Conservation (phyloP, 2,797 vertebrate species). For the Xenops minutus region DNA sequence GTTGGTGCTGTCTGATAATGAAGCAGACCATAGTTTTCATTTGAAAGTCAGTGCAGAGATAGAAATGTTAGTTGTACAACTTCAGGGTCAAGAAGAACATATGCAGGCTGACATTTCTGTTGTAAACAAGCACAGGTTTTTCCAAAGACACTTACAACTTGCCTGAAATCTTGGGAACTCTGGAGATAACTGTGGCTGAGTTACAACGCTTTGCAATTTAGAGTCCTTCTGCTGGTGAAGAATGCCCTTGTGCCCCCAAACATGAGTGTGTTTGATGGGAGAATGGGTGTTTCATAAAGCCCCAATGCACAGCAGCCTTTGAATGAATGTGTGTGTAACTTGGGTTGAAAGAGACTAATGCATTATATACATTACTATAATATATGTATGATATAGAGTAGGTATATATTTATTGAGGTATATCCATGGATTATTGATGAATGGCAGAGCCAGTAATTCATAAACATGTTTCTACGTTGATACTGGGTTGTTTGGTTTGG, state of each 20-base stretch:
- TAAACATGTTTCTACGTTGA: conserved; percentile 1
- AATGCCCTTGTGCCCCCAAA: background rate
- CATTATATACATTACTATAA: background rate
- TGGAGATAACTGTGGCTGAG: background rate
- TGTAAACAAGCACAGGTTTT: conserved; percentile 11
- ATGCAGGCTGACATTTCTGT: conserved; percentile 34
- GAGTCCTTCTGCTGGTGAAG: background rate
- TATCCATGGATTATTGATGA: background rate
- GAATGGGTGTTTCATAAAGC: background rate
- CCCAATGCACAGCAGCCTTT: background rate
- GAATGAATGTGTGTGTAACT: background rate
- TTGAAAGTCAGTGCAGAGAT: conserved; percentile 12
- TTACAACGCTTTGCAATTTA: background rate
- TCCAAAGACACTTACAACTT: conserved; percentile 2
- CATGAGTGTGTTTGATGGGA: background rate
- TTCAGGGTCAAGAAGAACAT: conserved; percentile 32
- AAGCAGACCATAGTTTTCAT: background rate
- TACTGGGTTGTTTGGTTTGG: background rate
- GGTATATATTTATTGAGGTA: background rate
- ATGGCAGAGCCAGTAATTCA: background rate
- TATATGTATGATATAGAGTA: background rate
- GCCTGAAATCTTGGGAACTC: background rate
- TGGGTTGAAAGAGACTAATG: background rate
- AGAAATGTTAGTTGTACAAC: conserved; percentile 31
- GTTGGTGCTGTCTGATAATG: background rate